Conservation (phyloP, 2,113 vertebrate species). For the Rafetus swinhoei region DNA sequence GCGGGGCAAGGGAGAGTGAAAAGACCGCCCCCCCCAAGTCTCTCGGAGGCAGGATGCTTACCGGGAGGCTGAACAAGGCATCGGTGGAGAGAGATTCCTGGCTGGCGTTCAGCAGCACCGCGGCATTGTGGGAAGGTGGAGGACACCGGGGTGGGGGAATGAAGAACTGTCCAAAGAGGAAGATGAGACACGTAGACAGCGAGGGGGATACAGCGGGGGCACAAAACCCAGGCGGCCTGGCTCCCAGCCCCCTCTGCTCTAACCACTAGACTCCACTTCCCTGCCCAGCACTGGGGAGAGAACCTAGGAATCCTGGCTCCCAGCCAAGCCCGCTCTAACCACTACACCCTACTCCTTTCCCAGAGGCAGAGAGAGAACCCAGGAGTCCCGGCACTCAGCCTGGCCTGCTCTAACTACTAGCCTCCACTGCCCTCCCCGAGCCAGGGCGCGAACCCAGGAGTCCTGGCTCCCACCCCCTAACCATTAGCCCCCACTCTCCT, state of each 20-base stretch:
- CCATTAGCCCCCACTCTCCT: neutral
- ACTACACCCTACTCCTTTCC: neutral
- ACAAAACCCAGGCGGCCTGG: neutral
- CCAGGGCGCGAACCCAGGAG: neutral
- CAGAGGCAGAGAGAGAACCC: neutral
- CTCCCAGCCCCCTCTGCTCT: no score
- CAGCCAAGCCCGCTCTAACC: neutral
- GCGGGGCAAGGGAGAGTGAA: neutral
- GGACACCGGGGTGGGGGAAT: conserved; percentile 74
- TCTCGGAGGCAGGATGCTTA: no score
- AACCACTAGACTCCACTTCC: neutral
- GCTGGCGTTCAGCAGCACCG: conserved; percentile 62
- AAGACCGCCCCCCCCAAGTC: no score
- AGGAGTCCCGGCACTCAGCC: neutral
- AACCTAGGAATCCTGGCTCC: neutral
- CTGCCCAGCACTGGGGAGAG: neutral
- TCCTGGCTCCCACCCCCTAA: neutral
- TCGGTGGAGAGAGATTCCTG: conserved; percentile 67
- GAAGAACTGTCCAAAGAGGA: conserved; percentile 77
- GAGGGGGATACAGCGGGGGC: neutral
- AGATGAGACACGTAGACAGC: neutral
- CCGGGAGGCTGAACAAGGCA: conserved; percentile 82
- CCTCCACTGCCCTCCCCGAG: neutral
- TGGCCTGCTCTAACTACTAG: no score
- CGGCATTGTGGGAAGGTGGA: conserved; percentile 41